These are phyloP conservation scores for Pristionchus pacificus DNA, from an alignment of 1,140 invertebrate species.

Conservation along the genomic window DNA sequence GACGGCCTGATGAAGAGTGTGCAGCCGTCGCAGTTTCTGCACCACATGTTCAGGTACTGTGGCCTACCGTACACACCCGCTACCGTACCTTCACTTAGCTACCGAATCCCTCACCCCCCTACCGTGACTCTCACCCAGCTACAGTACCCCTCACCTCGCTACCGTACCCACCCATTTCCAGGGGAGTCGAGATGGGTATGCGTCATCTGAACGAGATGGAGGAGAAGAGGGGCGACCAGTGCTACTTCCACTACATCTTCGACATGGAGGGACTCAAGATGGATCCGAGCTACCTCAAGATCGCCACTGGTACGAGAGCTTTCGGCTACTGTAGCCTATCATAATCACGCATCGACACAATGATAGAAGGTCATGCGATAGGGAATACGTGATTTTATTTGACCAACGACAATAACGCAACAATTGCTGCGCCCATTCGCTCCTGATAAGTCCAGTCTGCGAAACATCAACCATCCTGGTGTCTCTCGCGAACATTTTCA, in stretches of 20 bases:
- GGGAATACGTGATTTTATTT: no score
- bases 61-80: conserved; percentile 17
- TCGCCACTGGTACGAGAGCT: conserved; percentile 17
- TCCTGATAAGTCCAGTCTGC: no score
- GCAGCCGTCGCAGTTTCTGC: conserved; percentile 32
- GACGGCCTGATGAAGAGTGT: conserved; percentile 30
- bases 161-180: background rate
- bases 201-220: conserved; percentile 23
- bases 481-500: no score
- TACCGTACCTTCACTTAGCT: background rate
- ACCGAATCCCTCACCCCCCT: background rate
- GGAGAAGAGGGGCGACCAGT: conserved; percentile 22
- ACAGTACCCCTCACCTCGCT: background rate
- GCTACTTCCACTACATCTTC: conserved; percentile 28
- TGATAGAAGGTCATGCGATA: no score
- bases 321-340: background rate
- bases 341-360: no score
- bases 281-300: conserved; percentile 18
- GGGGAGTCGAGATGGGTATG: background rate
- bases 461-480: no score
- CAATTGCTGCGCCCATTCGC: no score
- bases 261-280: conserved; percentile 30
- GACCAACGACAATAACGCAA: no score
- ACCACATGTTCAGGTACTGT: conserved; percentile 26
- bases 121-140: background rate